Evolutionary conservation across 1,140 invertebrate genomes (phyloP).

Genomic region (Drosophila simulans): DNA sequence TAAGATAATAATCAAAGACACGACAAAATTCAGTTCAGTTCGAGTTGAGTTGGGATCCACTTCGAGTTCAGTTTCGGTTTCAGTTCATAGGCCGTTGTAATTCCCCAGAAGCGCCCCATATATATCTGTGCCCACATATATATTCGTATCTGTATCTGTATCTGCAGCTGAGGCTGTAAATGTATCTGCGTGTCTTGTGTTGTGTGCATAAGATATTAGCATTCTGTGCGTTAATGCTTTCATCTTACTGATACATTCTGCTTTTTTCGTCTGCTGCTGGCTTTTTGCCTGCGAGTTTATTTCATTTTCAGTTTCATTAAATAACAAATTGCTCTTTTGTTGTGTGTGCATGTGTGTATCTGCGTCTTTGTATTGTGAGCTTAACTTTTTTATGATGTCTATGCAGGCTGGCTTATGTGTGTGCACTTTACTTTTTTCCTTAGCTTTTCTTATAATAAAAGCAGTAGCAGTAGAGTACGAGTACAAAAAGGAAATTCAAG

Average conservation of each 20-base stretch:
- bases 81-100: constrained; percentile 48
- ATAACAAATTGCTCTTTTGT: constrained; percentile 68
- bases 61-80: constrained; percentile 38
- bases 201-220: constrained; percentile 66
- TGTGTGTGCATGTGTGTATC: constrained; percentile 24
- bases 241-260: constrained; percentile 50
- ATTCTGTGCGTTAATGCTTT: constrained; percentile 62
- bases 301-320: constrained; percentile 68
- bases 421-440: constrained; percentile 48
- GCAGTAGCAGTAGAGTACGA: background rate
- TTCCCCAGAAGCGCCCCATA: constrained; percentile 42
- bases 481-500: constrained; percentile 15
- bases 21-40: constrained; percentile 34
- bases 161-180: background rate
- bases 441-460: constrained; percentile 46
- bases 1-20: constrained; percentile 47
- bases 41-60: constrained; percentile 23
- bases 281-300: constrained; percentile 50
- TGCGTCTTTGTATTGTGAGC: constrained; percentile 43
- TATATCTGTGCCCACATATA: constrained; percentile 18
- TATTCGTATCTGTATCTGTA: background rate
- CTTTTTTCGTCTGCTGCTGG: constrained; percentile 17
- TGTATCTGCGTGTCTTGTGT: constrained; percentile 4
- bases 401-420: constrained; percentile 44
- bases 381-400: constrained; percentile 53